These are phyloP conservation scores for Hemicordylus capensis DNA, from an alignment of 2,113 vertebrate species.

Conservation along the genomic window DNA sequence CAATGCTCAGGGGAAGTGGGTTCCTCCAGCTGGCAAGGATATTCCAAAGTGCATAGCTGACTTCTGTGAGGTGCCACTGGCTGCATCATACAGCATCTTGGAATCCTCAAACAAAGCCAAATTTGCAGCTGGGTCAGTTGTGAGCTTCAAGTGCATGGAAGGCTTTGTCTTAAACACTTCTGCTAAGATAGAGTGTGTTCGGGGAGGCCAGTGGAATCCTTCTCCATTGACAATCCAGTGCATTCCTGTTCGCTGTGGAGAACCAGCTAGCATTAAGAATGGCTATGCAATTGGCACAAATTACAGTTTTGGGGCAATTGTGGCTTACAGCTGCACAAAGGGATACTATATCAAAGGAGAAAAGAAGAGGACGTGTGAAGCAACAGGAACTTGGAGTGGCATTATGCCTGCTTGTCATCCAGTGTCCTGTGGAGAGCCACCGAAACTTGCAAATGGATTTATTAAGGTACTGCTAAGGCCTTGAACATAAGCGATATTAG, in stretches of 20 bases:
- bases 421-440: conserved; percentile 85
- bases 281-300: conserved; percentile 91
- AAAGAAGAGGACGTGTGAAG: conserved; percentile 93
- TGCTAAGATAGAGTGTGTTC: conserved; percentile 85
- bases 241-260: conserved; percentile 90
- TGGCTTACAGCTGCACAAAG: conserved; percentile 94
- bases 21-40: conserved; percentile 82
- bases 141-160: conserved; percentile 95
- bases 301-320: conserved; percentile 93
- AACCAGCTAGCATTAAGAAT: conserved; percentile 82
- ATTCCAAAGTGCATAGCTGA: conserved; percentile 90
- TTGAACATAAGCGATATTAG: neutral
- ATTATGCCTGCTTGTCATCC: conserved; percentile 88
- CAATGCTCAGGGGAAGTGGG: conserved; percentile 90
- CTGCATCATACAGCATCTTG: conserved; percentile 87
- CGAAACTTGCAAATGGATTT: conserved; percentile 84
- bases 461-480: conserved; percentile 80
- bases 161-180: conserved; percentile 94
- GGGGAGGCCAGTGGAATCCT: conserved; percentile 92
- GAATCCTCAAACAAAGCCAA: conserved; percentile 90
- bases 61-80: conserved; percentile 89
- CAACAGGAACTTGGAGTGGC: conserved; percentile 92
- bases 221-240: conserved; percentile 87
- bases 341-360: conserved; percentile 94
- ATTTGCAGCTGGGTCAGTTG: conserved; percentile 85